Percentiles rank a stretch among this genome's conserved stretches.
These are phyloP conservation scores for Polypterus senegalus DNA, from an alignment of 2,113 vertebrate species.

Conservation along the genomic window DNA sequence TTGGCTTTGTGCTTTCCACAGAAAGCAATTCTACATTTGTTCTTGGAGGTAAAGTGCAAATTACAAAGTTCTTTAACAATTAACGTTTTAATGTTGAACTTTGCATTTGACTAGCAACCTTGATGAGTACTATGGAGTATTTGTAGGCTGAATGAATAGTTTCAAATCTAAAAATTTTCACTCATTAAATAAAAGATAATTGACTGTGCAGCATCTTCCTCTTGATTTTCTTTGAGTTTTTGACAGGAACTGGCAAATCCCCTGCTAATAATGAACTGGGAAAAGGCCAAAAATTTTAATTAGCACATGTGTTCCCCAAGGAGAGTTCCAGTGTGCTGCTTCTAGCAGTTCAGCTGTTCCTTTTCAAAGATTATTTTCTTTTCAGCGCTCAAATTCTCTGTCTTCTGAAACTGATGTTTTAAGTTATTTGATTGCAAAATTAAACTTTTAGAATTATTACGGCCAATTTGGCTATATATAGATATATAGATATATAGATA, in stretches of 20 bases:
- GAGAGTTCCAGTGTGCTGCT: constrained; percentile 8
- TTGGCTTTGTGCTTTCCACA: too few relatives aligned
- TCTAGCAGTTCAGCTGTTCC: background rate
- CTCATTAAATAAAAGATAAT: too few relatives aligned
- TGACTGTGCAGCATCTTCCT: too few relatives aligned
- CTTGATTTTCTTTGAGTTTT: background rate
- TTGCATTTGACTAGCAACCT: too few relatives aligned
- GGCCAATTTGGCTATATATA: background rate
- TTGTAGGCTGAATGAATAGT: too few relatives aligned
- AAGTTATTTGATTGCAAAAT: constrained; percentile 6
- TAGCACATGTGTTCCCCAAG: constrained; percentile 10
- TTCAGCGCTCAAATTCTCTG: background rate
- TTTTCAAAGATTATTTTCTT: background rate
- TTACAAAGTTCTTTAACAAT: too few relatives aligned
- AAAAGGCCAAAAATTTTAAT: constrained; percentile 18
- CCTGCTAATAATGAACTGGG: constrained; percentile 6
- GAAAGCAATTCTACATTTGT: too few relatives aligned
- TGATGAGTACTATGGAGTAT: too few relatives aligned
- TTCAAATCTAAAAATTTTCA: too few relatives aligned
- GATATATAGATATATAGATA: too few relatives aligned
- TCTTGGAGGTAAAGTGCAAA: too few relatives aligned
- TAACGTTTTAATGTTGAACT: too few relatives aligned
- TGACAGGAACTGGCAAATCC: constrained; percentile 4
- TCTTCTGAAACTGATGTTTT: background rate
- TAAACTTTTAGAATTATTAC: background rate